Base-by-base conservation (phyloP, 2,113 vertebrate species). In the Peromyscus maniculatus region DNA sequence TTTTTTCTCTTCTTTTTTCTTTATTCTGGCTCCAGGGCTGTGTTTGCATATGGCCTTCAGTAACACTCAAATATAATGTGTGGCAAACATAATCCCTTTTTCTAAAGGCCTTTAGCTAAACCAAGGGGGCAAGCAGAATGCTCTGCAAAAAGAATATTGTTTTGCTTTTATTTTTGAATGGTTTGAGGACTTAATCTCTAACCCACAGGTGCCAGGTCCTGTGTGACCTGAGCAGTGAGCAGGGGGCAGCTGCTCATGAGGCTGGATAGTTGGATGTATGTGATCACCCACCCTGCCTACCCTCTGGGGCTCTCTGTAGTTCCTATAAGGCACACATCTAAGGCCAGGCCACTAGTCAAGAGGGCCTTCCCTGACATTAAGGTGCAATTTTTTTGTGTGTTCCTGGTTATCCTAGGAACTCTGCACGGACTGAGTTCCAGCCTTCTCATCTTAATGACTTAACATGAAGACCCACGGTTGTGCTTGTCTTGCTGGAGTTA, bases 71-170 rank as follows among this genome's bases (percentile, higher is more conserved):
- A 87, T 80, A 57, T 31, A n/a, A 43, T 66, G 16, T 86, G 62
- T 66, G 62, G 83, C 82, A 89, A 77, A 93, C 66, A 74, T 0
- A 36, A 66, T 69, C 62, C 71, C 75, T 87, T 62, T n/a, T 19
- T 52, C 36, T 67, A n/a, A 77, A 82, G 71, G 62, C 72, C 82
- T 89, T 95, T 43, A 84, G 95, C 92, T 94, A 97, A 95, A 94
- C n/a, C 86, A 93, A 96, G 86, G 52, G 86, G 88, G 31, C 4
- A 1, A 97, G 75, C 46, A 67, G 52, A 83, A 46, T 89, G 12
- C 91, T 52, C 92, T 19, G 57, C 26, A 71, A 59, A 91, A 84
- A 24, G 16, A 79, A 93, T 66, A 26, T 46, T 79, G 64, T 86
- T 96, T 91, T 95, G 79, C 75, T 82, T 67, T 71, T 26, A 39